These are phyloP conservation scores for Helostoma temminkii DNA, from an alignment of 2,797 vertebrate genomes.

Conservation along the genomic window DNA sequence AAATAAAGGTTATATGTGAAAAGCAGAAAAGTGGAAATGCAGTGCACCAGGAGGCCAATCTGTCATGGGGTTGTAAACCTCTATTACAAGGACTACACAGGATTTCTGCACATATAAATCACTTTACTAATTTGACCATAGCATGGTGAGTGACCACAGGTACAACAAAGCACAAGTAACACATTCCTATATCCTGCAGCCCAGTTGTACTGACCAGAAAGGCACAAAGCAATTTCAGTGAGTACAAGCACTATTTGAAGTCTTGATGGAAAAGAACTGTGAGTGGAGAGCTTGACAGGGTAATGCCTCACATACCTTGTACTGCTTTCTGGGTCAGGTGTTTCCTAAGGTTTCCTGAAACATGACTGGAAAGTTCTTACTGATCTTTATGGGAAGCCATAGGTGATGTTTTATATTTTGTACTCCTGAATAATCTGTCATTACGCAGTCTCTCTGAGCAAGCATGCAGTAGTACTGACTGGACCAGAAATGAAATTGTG, in stretches of 20 bases:
- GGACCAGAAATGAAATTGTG: conserved; percentile 46
- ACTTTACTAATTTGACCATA: conserved; percentile 80
- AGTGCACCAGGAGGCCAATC: conserved; percentile 63
- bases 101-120: conserved; percentile 83
- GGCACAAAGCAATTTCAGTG: conserved; percentile 85
- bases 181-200: conserved; percentile 18
- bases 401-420: conserved; percentile 32
- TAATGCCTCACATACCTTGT: conserved; percentile 76
- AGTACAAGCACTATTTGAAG: conserved; percentile 82
- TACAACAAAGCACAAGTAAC: conserved; percentile 31
- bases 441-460: conserved; percentile 14
- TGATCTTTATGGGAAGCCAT: conserved; percentile 24
- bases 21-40: conserved; percentile 46
- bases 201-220: conserved; percentile 62
- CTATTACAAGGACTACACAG: conserved; percentile 66
- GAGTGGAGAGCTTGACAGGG: conserved; percentile 70
- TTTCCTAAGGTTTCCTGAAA: conserved; percentile 48
- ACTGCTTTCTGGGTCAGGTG: conserved; percentile 71
- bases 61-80: conserved; percentile 74
- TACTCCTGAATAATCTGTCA: conserved; percentile 30
- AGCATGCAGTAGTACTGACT: conserved; percentile 33
- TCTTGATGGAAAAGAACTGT: conserved; percentile 78
- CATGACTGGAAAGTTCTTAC: conserved; percentile 22
- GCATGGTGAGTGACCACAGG: conserved; percentile 73
- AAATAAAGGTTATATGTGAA: conserved; percentile 21